A percentile compares a stretch with the other conserved stretches of the same genome.
Evolutionary conservation across 2,888 invertebrate genomes (phyloP).

Genomic region (Harmothoe impar): DNA sequence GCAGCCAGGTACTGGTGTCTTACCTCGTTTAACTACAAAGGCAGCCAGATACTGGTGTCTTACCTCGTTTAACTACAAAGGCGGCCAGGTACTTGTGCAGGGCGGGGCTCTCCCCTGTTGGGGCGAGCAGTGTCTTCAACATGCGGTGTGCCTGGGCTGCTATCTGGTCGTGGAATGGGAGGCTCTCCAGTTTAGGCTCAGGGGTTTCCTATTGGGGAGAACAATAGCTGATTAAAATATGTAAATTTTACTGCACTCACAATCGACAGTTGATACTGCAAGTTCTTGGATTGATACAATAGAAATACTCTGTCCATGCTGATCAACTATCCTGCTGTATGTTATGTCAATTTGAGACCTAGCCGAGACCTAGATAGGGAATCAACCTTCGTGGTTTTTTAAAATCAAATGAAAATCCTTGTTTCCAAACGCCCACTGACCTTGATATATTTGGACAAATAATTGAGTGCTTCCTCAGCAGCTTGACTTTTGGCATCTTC

Average conservation of each 20-base stretch:
- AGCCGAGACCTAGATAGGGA: no score
- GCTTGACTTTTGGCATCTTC: conserved; percentile 72
- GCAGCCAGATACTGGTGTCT: conserved; percentile 49
- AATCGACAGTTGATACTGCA: not conserved
- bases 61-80: conserved; percentile 81
- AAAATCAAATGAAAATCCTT: not conserved
- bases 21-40: no score
- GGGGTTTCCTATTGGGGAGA: not conserved
- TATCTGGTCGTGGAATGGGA: conserved; percentile 73
- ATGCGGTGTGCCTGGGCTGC: conserved; percentile 78
- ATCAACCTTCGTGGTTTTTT: no score
- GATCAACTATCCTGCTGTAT: no score
- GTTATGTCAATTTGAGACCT: no score
- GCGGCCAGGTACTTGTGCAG: conserved; percentile 80
- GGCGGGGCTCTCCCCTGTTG: conserved; percentile 72
- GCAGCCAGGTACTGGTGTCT: no score
- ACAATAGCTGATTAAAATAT: not conserved
- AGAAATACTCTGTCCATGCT: no score
- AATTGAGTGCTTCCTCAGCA: conserved; percentile 77
- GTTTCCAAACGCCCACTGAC: conserved; percentile 34
- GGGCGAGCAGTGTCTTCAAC: conserved; percentile 75
- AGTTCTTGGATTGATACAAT: not conserved
- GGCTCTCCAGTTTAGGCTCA: not conserved
- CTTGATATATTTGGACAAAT: conserved; percentile 69
- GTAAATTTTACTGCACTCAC: not conserved